phyloP scores from a whole-genome alignment of 2,888 invertebrate genomes.

The Thymelicus sylvestris region DNA sequence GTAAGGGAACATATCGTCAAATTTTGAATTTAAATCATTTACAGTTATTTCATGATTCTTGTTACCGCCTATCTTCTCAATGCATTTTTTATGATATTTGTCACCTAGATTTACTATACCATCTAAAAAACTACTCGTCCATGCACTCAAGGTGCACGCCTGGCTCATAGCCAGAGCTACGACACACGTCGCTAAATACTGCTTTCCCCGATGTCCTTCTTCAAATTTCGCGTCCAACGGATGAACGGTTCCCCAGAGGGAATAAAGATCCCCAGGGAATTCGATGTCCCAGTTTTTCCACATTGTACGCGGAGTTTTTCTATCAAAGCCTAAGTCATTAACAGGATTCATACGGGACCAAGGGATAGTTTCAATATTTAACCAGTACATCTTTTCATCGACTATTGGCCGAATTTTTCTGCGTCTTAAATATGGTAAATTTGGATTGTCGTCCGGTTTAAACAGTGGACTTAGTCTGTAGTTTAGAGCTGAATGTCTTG shows the following conservation, averaged over 20 bases:
- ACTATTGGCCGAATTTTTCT: slow-evolving; percentile 61
- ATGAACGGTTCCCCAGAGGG: slow-evolving; percentile 88
- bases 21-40: slow-evolving; percentile 82
- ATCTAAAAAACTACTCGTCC: slow-evolving; percentile 86
- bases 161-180: slow-evolving; percentile 85
- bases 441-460: slow-evolving; percentile 70
- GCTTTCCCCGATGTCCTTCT: slow-evolving; percentile 84
- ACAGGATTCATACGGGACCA: slow-evolving; percentile 70
- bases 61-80: slow-evolving; percentile 65
- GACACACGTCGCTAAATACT: slow-evolving; percentile 85
- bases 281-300: slow-evolving; percentile 90
- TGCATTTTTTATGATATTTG: slow-evolving; percentile 81
- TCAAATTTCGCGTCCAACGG: slow-evolving; percentile 85
- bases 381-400: slow-evolving; percentile 81
- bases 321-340: slow-evolving; percentile 68
- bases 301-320: slow-evolving; percentile 64
- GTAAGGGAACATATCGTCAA: slow-evolving; percentile 83
- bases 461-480: slow-evolving; percentile 76
- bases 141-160: slow-evolving; percentile 85
- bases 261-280: slow-evolving; percentile 87
- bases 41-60: slow-evolving; percentile 84
- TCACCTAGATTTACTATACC: slow-evolving; percentile 86
- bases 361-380: slow-evolving; percentile 69
- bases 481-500: slow-evolving; percentile 71
- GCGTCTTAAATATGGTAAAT: slow-evolving; percentile 65